Evolutionary conservation across 2,113 vertebrate genomes (phyloP).

Genomic region (Sinocyclocheilus grahami): DNA sequence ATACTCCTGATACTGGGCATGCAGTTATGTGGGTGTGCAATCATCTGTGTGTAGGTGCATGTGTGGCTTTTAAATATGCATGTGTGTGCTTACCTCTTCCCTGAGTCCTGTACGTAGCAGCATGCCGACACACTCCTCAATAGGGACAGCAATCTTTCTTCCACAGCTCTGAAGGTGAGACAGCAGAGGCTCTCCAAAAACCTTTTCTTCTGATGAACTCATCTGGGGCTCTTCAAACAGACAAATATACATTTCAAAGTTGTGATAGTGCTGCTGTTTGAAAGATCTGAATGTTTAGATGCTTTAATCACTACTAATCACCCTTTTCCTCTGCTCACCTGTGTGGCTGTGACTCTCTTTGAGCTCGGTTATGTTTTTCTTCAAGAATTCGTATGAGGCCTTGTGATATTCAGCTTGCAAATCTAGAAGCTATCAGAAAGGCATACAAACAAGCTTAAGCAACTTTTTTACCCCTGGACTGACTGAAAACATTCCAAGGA

Average conservation of each 20-base stretch:
- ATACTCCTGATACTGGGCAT: not conserved
- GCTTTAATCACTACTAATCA: not conserved
- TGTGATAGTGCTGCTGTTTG: not conserved
- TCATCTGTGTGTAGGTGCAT: not conserved
- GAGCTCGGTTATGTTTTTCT: constrained; percentile 83
- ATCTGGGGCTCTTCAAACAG: constrained; percentile 54
- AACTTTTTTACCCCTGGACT: not conserved
- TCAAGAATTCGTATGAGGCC: constrained; percentile 82
- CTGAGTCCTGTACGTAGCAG: constrained; percentile 84
- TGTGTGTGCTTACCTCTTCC: constrained; percentile 82
- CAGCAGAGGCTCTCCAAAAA: constrained; percentile 86
- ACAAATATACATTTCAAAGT: not conserved
- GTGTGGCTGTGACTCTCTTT: constrained; percentile 80
- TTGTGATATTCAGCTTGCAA: constrained; percentile 92
- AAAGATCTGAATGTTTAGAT: not conserved
- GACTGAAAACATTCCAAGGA: not conserved
- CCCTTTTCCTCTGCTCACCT: constrained; percentile 70
- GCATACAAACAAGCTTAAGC: not conserved
- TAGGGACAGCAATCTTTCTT: constrained; percentile 86
- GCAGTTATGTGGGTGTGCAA: constrained; percentile 8
- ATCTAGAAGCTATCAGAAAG: constrained; percentile 83
- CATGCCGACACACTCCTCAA: constrained; percentile 92
- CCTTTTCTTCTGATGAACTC: constrained; percentile 66
- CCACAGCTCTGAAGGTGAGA: constrained; percentile 78
- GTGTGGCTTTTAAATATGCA: not conserved